Evolutionary conservation across 2,888 invertebrate species (phyloP), one percentile per base, ranked within the genome.

Genomic region (Agrotis exclamationis): DNA sequence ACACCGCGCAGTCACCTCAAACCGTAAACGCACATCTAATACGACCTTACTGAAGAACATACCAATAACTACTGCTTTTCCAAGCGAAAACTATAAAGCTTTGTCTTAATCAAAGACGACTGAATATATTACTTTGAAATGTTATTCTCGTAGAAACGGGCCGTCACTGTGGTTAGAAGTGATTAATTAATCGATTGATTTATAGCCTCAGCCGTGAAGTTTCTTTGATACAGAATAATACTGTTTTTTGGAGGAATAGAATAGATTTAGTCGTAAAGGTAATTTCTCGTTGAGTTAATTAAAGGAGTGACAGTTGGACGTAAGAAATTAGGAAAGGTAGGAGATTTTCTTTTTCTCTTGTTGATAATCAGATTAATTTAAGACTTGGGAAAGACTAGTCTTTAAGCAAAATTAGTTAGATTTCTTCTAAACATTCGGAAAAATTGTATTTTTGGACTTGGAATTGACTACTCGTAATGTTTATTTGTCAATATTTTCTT

Each of bases 181-280:
- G 85, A 88, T 89, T 85, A 87, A 89, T 88, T 86, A 82, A 85
- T 74, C 72, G 77, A 80, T 79, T 88, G 88, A 87, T 87, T 88
- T 86, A 89, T 87, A 62, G 79, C 53, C 18, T 3, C 9, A 39
- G 33, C 24, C 14, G 28, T 33, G 51, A n/a, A 63, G 59, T 45
- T 60, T 59, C 79, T 79, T 14, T 33, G 79, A 60, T 74, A 68
- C 74, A 33, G 68, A 74, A 63, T 79, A 74, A 79, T 56, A 74
- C 16, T 45, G 47, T 24, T 62, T 77, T 75, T 57, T 16, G 28
- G 59, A 48, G 47, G 62, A 65, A 47, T 51, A 51, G 47, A 64
- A 71, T 33, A 13, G 28, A 50, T 53, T 56, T 56, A 44, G 47
- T 56, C 5, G 33, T 47, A 16, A 62, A 53, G 50, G 47, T 48